Evolutionary conservation across 2,888 invertebrate species (phyloP), one percentile per base, ranked within the genome.

Genomic region (Argyra leucocephala): DNA sequence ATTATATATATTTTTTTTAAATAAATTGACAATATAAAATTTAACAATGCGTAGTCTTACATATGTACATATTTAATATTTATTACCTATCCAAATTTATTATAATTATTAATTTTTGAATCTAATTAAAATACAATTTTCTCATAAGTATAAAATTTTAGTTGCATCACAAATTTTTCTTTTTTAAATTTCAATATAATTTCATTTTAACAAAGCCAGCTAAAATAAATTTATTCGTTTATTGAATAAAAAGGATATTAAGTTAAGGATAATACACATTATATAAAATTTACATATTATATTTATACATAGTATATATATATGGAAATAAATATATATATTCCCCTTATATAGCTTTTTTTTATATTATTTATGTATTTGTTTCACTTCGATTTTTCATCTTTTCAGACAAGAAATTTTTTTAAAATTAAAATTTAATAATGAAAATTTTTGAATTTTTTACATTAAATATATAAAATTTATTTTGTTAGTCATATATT

Each of bases 381-480:
- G 48, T 48, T 48, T 48, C 48, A 48, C 48, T 48, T 48, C 48
- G 48, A 48, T 48, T 48, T 48, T 48, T 48, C 48, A 48, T 48
- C 48, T 48, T 48, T 48, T 48, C 48, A 48, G 48, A 48, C 48
- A n/a, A 48, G 48, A 48, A 15, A 48, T 48, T 48, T 48, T 48
- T 15, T 48, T 48, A 18, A 12, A 18, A 48, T 37, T 37, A 48
- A 48, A 48, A 48, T 18, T 48, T 18, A 12, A 9, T 48, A 48
- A 31, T 31, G 31, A 7, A 31, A 31, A 31, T 31, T 31, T 31
- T 31, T 12, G 9, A 3, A 48, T 48, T 48, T 12, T 48, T 18
- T 15, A 18, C 15, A 48, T 48, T 48, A 48, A 48, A 48, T n/a
- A 18, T 12, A 48, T 48, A 18, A 48, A 48, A 18, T 48, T 48